Evolutionary conservation across 2,888 invertebrate species (phyloP).

Genomic region (Scrobipalpa costella): DNA sequence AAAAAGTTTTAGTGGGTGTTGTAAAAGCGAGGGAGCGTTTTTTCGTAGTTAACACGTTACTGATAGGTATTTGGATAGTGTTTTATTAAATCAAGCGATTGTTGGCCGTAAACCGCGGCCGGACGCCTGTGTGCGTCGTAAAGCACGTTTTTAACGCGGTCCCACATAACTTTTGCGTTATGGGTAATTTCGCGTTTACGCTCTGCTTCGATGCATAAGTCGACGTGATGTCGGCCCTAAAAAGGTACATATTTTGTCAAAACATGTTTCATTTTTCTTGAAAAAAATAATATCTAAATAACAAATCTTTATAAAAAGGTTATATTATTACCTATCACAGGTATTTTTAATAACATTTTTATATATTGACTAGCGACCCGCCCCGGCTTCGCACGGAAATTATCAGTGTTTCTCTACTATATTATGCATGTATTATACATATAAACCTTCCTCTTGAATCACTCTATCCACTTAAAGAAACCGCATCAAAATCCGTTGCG

Average conservation of each 20-base stretch:
- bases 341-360: too few species aligned
- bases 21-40: conserved; percentile 61
- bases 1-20: conserved; percentile 74
- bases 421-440: too few species aligned
- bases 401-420: too few species aligned
- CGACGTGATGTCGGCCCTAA: not conserved
- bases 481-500: too few species aligned
- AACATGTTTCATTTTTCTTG: not conserved
- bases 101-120: conserved; percentile 32
- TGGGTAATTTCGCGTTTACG: conserved; percentile 23
- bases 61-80: conserved; percentile 56
- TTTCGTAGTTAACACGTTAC: conserved; percentile 53
- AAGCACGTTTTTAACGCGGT: conserved; percentile 32
- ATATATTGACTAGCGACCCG: too few species aligned
- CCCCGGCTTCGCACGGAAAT: too few species aligned
- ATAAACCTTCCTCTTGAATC: too few species aligned
- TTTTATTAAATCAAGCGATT: conserved; percentile 53
- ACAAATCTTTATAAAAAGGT: too few species aligned
- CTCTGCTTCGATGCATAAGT: not conserved
- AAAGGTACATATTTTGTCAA: not conserved
- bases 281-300: too few species aligned
- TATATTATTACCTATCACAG: too few species aligned
- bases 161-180: conserved; percentile 15
- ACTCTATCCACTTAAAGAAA: too few species aligned
- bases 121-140: conserved; percentile 6